These are phyloP conservation scores for Prionailurus bengalensis DNA, from an alignment of 2,113 vertebrate species.

Conservation along the genomic window DNA sequence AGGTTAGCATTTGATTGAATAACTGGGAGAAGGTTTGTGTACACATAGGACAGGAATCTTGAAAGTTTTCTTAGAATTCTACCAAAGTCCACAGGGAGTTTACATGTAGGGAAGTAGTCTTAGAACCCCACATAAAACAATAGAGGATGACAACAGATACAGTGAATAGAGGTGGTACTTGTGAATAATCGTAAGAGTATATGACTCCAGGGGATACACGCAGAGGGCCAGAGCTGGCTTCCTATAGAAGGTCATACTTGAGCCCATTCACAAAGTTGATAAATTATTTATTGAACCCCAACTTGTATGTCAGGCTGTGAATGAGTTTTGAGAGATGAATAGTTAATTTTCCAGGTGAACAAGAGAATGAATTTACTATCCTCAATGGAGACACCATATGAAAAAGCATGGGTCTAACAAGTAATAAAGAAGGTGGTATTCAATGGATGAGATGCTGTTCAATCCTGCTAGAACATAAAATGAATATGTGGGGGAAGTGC, in stretches of 20 bases:
- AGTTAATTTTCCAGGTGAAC: neutral
- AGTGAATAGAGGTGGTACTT: neutral
- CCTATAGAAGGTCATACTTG: neutral
- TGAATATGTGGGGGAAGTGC: neutral
- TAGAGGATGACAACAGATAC: neutral
- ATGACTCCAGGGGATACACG: neutral
- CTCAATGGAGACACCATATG: neutral
- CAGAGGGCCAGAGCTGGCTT: neutral
- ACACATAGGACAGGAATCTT: neutral
- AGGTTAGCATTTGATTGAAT: conserved; percentile 17
- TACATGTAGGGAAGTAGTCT: neutral
- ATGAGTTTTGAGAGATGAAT: neutral
- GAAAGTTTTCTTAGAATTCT: neutral
- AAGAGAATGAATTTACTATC: neutral
- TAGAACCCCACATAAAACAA: neutral
- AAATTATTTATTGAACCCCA: neutral
- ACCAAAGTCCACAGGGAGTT: neutral
- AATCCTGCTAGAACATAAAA: neutral
- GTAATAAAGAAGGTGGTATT: neutral
- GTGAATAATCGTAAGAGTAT: neutral
- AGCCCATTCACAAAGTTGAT: neutral
- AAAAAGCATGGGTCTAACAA: neutral
- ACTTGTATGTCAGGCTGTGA: neutral
- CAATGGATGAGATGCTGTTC: neutral
- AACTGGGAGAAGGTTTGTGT: neutral